A percentile compares a stretch with the other conserved stretches of the same genome.
These are phyloP conservation scores for Montipora capitata DNA, from an alignment of 92 coral and sea anemone genomes.

Conservation along the genomic window DNA sequence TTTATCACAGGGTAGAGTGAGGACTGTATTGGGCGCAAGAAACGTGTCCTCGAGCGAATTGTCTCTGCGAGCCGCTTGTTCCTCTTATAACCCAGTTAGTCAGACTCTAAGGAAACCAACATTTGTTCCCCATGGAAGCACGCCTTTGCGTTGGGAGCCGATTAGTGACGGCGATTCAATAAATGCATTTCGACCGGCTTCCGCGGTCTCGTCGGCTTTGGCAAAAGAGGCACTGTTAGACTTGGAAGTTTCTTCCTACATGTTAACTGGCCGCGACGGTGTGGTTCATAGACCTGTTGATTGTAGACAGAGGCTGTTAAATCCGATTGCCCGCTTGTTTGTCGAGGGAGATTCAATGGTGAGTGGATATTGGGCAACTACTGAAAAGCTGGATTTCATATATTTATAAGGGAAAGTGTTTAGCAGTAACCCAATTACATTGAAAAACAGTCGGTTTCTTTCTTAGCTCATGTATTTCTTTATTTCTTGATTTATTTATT, in stretches of 20 bases:
- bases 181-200: constrained; percentile 45
- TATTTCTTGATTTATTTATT: no score
- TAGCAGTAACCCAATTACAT: no score
- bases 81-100: not conserved
- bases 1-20: not conserved
- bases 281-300: constrained; percentile 30
- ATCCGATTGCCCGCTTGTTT: constrained; percentile 81
- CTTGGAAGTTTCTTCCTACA: constrained; percentile 79
- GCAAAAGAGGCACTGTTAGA: constrained; percentile 80
- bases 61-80: constrained; percentile 51
- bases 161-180: constrained; percentile 13
- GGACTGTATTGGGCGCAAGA: no score
- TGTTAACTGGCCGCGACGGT: constrained; percentile 32
- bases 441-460: no score
- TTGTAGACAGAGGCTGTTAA: constrained; percentile 39
- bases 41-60: constrained; percentile 8
- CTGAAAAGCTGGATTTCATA: not conserved
- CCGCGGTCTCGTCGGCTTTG: constrained; percentile 23
- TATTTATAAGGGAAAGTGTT: no score
- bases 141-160: constrained; percentile 47
- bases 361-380: constrained; percentile 11
- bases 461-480: no score
- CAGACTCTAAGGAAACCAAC: not conserved
- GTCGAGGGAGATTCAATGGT: constrained; percentile 82
- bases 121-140: not conserved